These are phyloP conservation scores for Cataglyphis altisquamis DNA, from an alignment of 2,888 invertebrate species.

Conservation along the genomic window DNA sequence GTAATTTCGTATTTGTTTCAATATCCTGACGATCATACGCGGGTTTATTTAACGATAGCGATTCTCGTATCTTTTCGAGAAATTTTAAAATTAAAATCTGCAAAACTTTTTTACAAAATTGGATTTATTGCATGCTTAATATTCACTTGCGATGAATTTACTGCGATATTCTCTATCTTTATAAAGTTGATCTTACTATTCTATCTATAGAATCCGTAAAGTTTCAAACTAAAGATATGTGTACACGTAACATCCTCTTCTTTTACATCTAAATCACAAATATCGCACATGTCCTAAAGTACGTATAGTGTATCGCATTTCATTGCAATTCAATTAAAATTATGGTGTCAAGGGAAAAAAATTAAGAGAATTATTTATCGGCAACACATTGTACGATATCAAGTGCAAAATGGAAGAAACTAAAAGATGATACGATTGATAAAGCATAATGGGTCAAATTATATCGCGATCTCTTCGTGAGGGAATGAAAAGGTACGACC, in stretches of 20 bases:
- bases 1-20: slow-evolving; percentile 60
- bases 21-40: slow-evolving; percentile 44
- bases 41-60: background rate
- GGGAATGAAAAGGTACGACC: slow-evolving; percentile 39
- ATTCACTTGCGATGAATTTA: background rate
- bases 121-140: background rate
- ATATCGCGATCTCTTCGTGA: background rate
- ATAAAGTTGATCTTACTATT: background rate
- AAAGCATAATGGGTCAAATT: slow-evolving; percentile 44
- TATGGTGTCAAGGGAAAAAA: slow-evolving; percentile 15
- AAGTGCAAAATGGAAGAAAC: slow-evolving; percentile 13
- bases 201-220: too few relatives aligned
- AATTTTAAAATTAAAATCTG: slow-evolving; percentile 1
- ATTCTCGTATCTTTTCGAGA: background rate
- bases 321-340: background rate
- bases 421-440: background rate
- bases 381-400: background rate
- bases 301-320: background rate
- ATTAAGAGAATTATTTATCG: slow-evolving; percentile 16
- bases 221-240: background rate
- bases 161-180: background rate
- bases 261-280: background rate
- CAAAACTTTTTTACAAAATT: background rate
- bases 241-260: background rate
- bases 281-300: background rate